Percentiles rank a stretch among this genome's conserved stretches.
phyloP scores from a whole-genome alignment of 1,140 invertebrate species.

The Pollicipes pollicipes region DNA sequence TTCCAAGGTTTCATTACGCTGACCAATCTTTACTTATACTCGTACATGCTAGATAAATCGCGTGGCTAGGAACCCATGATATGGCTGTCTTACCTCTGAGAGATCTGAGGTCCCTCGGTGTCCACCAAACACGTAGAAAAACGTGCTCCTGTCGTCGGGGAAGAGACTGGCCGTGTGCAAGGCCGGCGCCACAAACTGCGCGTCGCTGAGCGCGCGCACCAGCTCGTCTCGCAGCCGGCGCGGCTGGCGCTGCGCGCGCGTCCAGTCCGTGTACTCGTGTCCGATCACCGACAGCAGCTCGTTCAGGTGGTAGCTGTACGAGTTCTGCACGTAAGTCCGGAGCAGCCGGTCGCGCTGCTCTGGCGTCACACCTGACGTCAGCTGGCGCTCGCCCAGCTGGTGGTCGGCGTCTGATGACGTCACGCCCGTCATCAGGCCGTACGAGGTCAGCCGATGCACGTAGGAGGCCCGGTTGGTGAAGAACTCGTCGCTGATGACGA shows the following conservation, averaged over 20 bases:
- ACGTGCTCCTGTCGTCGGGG: too few species aligned
- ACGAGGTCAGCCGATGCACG: conserved; percentile 33
- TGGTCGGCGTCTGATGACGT: conserved; percentile 41
- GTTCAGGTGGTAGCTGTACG: conserved; percentile 31
- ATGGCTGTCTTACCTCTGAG: too few species aligned
- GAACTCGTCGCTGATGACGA: conserved; percentile 59
- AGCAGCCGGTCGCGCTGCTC: conserved; percentile 32
- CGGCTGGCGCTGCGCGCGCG: conserved; percentile 76
- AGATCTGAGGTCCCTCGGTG: too few species aligned
- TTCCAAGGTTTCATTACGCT: too few species aligned
- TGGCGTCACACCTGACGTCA: too few species aligned
- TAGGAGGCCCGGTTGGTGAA: conserved; percentile 21
- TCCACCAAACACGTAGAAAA: too few species aligned
- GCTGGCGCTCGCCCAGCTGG: conserved; percentile 67
- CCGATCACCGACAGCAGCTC: conserved; percentile 45
- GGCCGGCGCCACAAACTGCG: conserved; percentile 69
- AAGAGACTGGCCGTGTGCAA: conserved; percentile 79
- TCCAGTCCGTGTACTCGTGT: conserved; percentile 96
- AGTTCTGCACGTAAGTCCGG: conserved; percentile 36
- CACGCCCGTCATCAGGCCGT: conserved; percentile 85
- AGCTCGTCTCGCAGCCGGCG: conserved; percentile 87
- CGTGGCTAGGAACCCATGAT: too few species aligned
- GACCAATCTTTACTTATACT: too few species aligned
- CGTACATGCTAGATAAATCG: too few species aligned
- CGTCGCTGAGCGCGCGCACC: conserved; percentile 81